Percentiles rank a stretch among this genome's conserved stretches.
These are phyloP conservation scores for Miichthys miiuy DNA, from an alignment of 2,797 vertebrate species.

Conservation along the genomic window DNA sequence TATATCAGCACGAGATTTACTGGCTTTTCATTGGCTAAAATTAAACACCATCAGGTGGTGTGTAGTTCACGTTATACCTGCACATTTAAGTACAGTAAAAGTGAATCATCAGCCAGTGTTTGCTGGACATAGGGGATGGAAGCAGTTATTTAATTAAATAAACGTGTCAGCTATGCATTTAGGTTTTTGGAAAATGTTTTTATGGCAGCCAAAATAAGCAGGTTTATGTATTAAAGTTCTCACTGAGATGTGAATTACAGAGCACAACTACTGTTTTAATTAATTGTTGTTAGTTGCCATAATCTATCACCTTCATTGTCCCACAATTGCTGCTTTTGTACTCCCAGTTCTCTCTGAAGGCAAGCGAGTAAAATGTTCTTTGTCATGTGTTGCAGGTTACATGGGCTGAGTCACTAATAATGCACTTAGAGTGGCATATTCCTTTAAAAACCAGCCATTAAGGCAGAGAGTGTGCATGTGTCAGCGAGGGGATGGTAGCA, in stretches of 20 bases:
- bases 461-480: background rate
- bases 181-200: background rate
- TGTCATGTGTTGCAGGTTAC: background rate
- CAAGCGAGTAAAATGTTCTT: background rate
- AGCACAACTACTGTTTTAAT: background rate
- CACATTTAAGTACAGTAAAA: background rate
- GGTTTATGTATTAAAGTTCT: background rate
- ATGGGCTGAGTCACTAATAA: background rate
- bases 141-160: background rate
- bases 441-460: conserved; percentile 16
- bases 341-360: background rate
- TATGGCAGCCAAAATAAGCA: background rate
- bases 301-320: background rate
- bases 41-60: background rate
- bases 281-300: background rate
- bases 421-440: background rate
- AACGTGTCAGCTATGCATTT: background rate
- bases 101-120: background rate
- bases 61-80: background rate
- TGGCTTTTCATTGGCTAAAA: background rate
- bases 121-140: background rate
- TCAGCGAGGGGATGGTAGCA: background rate
- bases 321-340: background rate
- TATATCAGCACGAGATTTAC: background rate
- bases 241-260: background rate